Conservation (phyloP, 2,797 vertebrate genomes). For the Synaphobranchus kaupii region DNA sequence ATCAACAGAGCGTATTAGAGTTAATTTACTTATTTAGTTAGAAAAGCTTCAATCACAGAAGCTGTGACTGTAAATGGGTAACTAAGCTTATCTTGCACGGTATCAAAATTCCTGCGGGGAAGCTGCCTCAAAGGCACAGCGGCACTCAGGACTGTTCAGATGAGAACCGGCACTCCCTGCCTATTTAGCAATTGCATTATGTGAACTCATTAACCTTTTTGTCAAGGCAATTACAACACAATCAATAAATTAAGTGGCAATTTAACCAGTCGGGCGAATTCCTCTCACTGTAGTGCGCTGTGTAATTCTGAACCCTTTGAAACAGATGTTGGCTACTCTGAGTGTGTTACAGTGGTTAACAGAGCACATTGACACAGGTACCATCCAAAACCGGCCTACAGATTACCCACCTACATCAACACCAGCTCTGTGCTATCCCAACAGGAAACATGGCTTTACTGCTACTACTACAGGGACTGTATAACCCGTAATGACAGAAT, state of each 20-base stretch:
- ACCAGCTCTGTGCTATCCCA: too few relatives aligned
- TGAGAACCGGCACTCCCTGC: not conserved
- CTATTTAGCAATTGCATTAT: conserved; percentile 20
- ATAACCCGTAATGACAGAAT: conserved; percentile 34
- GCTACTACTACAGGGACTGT: not conserved
- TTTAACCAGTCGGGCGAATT: conserved; percentile 1
- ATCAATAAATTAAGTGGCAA: conserved; percentile 13
- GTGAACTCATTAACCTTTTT: conserved; percentile 24
- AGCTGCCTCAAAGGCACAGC: not conserved
- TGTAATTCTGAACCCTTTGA: not conserved
- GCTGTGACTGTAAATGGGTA: conserved; percentile 82
- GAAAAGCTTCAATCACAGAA: conserved; percentile 82
- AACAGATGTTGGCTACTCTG: not conserved
- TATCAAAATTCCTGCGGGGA: conserved; percentile 65
- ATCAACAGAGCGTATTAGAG: conserved; percentile 93
- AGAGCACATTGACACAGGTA: conserved; percentile 16
- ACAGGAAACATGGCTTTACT: too few relatives aligned
- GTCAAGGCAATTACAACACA: conserved; percentile 21
- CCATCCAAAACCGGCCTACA: too few relatives aligned
- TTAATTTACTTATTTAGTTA: conserved; percentile 90
- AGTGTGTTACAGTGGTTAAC: not conserved
- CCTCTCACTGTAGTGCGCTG: not conserved
- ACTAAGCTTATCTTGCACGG: conserved; percentile 69
- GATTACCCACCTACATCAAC: too few relatives aligned
- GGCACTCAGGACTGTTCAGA: not conserved